Conservation (phyloP, 2,113 vertebrate genomes). For the mouse (Mus musculus) region DNA sequence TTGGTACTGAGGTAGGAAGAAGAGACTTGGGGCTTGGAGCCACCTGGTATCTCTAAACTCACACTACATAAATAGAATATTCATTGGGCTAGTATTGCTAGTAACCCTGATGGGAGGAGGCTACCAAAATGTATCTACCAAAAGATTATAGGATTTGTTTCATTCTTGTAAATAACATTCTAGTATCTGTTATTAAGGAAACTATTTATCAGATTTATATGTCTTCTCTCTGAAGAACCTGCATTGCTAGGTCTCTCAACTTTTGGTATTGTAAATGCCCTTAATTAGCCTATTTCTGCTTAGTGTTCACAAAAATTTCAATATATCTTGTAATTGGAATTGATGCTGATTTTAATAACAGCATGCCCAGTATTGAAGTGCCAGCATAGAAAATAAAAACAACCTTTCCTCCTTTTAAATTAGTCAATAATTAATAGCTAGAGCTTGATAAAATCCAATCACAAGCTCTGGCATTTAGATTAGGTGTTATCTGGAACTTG, state of each 20-base stretch:
- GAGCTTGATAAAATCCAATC: constrained; percentile 67
- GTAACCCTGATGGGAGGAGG: neutral
- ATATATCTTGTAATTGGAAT: constrained; percentile 42
- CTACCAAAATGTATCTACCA: neutral
- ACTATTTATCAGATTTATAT: constrained; percentile 6
- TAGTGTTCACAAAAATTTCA: constrained; percentile 44
- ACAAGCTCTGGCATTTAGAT: constrained; percentile 71
- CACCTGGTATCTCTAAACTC: neutral
- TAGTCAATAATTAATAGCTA: constrained; percentile 72
- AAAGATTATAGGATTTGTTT: constrained; percentile 31
- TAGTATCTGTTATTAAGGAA: constrained; percentile 45
- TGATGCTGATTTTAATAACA: constrained; percentile 59
- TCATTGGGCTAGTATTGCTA: neutral
- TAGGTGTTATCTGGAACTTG: constrained; percentile 76
- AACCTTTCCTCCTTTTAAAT: constrained; percentile 24
- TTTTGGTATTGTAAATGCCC: constrained; percentile 56
- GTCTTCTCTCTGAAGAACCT: neutral
- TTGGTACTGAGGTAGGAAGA: constrained; percentile 1
- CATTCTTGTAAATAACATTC: constrained; percentile 16
- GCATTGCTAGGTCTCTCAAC: constrained; percentile 24
- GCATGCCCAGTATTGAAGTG: constrained; percentile 50
- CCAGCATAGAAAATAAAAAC: constrained; percentile 43
- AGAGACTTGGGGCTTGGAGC: neutral
- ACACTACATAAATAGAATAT: neutral
- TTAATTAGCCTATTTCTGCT: constrained; percentile 24